Percentiles rank a stretch among this genome's conserved stretches.
These are phyloP conservation scores for Scomber scombrus DNA, from an alignment of 2,113 vertebrate species.

Conservation along the genomic window DNA sequence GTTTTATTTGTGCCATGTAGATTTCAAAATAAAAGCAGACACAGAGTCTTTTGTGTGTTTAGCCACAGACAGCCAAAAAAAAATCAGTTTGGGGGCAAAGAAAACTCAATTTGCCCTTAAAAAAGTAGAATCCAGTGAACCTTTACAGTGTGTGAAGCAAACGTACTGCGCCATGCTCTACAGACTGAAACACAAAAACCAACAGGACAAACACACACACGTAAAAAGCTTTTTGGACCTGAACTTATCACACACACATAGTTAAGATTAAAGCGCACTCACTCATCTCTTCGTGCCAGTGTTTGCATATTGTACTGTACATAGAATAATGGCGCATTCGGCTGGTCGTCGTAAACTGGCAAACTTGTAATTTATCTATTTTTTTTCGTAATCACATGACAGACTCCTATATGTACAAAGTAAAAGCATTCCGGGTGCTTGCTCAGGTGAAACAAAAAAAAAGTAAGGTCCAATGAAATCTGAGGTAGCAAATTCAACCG, in stretches of 20 bases:
- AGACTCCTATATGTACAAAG: constrained; percentile 55
- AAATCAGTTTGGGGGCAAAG: constrained; percentile 27
- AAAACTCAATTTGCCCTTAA: neutral
- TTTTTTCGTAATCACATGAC: constrained; percentile 18
- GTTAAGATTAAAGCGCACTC: constrained; percentile 63
- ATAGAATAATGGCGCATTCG: constrained; percentile 72
- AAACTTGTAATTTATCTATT: constrained; percentile 50
- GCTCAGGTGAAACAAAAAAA: constrained; percentile 50
- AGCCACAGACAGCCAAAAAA: neutral
- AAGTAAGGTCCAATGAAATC: constrained; percentile 67
- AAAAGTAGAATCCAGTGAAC: constrained; percentile 36
- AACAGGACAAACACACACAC: constrained; percentile 33
- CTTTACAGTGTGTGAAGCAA: constrained; percentile 32
- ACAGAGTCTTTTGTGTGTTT: neutral
- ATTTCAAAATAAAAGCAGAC: constrained; percentile 21
- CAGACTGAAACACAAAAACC: constrained; percentile 43
- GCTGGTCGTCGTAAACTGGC: constrained; percentile 76
- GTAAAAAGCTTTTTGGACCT: constrained; percentile 50
- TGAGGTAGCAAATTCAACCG: constrained; percentile 81
- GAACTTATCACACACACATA: constrained; percentile 43
- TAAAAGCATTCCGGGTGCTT: constrained; percentile 61
- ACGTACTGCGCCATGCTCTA: constrained; percentile 31
- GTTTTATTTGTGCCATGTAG: constrained; percentile 33
- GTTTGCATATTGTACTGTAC: constrained; percentile 83
- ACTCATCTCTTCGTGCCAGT: constrained; percentile 68